Conservation (phyloP, 2,888 invertebrate genomes). For the Abscondita cerata region DNA sequence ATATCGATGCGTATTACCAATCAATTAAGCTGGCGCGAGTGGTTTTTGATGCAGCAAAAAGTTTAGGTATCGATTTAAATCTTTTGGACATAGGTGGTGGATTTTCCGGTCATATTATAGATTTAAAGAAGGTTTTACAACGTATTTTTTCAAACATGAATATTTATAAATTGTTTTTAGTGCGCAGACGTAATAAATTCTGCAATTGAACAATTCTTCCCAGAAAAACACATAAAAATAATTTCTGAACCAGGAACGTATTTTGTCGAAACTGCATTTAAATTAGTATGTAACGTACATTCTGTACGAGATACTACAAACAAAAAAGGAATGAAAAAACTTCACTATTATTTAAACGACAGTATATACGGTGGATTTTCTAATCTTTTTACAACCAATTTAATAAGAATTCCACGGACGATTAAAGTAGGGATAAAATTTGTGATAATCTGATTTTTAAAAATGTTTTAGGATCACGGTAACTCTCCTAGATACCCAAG, state of each 20-base stretch:
- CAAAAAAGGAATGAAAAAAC: conserved; percentile 47
- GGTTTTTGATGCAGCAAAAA: conserved; percentile 71
- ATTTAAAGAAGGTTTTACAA: not conserved
- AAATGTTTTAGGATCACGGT: not conserved
- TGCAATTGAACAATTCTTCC: conserved; percentile 83
- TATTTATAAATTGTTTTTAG: conserved; percentile 48
- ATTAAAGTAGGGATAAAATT: conserved; percentile 69
- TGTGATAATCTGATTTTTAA: too few species aligned
- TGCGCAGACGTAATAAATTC: conserved; percentile 80
- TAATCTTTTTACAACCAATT: conserved; percentile 86
- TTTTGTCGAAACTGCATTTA: conserved; percentile 95
- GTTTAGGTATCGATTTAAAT: conserved; percentile 77
- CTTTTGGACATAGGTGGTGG: conserved; percentile 91
- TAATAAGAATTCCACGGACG: conserved; percentile 78
- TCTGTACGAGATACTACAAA: conserved; percentile 65
- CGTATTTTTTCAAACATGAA: not conserved
- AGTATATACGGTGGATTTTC: conserved; percentile 99
- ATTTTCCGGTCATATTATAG: conserved; percentile 74
- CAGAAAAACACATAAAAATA: conserved; percentile 78
- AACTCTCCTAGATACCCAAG: not conserved
- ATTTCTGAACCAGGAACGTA: conserved; percentile 97
- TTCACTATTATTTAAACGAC: conserved; percentile 94
- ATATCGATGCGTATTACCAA: conserved; percentile 79
- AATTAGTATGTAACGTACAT: conserved; percentile 88
- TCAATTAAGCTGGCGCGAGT: conserved; percentile 76